Evolutionary conservation across 2,797 vertebrate genomes (phyloP), one percentile per base, ranked within the genome.

Genomic region (Arrhamphus sclerolepis): DNA sequence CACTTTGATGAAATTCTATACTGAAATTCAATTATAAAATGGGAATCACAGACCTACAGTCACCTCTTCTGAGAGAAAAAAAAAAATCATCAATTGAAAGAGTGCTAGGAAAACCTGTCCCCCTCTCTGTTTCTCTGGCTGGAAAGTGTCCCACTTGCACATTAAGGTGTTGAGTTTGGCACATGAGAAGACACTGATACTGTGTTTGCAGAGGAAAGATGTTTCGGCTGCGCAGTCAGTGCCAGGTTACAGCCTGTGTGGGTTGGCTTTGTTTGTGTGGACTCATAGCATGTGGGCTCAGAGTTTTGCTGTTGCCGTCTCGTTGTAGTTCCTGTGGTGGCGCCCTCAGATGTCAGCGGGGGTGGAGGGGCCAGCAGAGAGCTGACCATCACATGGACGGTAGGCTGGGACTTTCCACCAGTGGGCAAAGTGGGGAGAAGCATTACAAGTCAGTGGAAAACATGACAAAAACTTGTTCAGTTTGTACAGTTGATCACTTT

Each of bases 301-400:
- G 51, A 70, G 61, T 70, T 75, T 57, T 72, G 61, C 70, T 57
- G 58, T 66, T 70, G 66, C 80, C 67, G 71, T 87, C 75, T 81
- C 83, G 54, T 92, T 89, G 73, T 82, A 99, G 97, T 88, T 91
- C 98, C 98, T 84, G 93, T 94, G 76, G 95, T 98, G 90, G 95
- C 96, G 77, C 97, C 98, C 72, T 97, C 96, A 56, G 94, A 97
- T 77, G 91, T 99, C 2, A 90, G 93, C 42, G 97, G 97, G 60
- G 96, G 97, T 0, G 97, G 96, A 28, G 96, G 97, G 75, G 93
- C 89, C 54, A 96, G 94, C 85, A 90, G 94, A 77, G 98, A 99
- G 66, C 90, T 99, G 88, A 97, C 91, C 62, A 97, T 99, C 87
- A 98, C 95, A 0, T 99, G 98, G 98, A 95, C 94, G 89, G 98